These are phyloP conservation scores for Ptychoptera albimana DNA, from an alignment of 2,888 invertebrate genomes.

Conservation along the genomic window DNA sequence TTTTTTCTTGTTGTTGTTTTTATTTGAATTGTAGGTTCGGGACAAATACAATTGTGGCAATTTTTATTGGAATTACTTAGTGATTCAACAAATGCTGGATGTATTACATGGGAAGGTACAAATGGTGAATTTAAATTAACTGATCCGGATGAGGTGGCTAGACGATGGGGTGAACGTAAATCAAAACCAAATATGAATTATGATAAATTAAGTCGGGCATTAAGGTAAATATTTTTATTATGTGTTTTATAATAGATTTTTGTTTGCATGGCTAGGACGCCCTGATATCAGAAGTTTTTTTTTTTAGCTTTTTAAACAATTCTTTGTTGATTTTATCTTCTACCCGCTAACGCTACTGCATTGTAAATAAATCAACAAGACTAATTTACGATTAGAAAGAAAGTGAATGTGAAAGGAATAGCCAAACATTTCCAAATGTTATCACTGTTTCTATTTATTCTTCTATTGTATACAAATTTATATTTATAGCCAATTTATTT, in stretches of 20 bases:
- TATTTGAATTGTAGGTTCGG: conserved; percentile 54
- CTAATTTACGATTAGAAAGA: no score
- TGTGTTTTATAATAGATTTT: no score
- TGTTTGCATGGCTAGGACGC: no score
- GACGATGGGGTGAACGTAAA: conserved; percentile 97
- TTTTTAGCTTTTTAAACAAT: not conserved
- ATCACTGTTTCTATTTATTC: no score
- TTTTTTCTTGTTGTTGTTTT: not conserved
- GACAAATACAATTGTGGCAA: conserved; percentile 99
- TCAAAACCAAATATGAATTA: conserved; percentile 99
- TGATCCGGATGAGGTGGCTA: conserved; percentile 95
- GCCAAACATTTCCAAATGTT: no score
- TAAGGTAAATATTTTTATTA: conserved; percentile 50
- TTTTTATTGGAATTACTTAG: conserved; percentile 92
- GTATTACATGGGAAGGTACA: conserved; percentile 98
- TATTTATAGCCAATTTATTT: no score
- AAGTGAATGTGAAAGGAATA: no score
- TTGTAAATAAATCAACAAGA: not conserved
- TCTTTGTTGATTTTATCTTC: not conserved
- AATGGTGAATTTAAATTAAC: conserved; percentile 97
- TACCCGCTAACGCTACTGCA: not conserved
- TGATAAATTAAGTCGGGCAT: conserved; percentile 92
- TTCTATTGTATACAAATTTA: no score
- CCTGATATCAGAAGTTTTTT: no score
- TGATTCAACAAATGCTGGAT: conserved; percentile 87